Evolutionary conservation across 2,797 vertebrate genomes (phyloP), one percentile per base, ranked within the genome.

Genomic region (Chanos chanos): DNA sequence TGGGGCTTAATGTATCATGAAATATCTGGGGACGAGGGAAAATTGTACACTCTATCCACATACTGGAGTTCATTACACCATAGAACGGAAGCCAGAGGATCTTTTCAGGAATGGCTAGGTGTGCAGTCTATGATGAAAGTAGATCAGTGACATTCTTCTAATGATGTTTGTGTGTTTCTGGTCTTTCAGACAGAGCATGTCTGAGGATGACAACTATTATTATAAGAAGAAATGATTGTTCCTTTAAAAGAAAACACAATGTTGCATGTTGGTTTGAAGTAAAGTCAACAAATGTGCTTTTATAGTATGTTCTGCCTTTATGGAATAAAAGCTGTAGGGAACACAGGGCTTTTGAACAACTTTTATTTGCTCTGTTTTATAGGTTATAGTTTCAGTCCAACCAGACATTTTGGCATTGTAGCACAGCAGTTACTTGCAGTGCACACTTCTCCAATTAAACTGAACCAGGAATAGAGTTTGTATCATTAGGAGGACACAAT

Each of bases 1-100:
- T 71, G 59, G 47, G 64, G 58, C 53, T 68, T 74, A 73, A 74
- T 74, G 71, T 70, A 70, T 77, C 62, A 65, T 60, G 53, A 72
- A 72, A 61, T 56, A 47, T 61, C 70, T 51, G 36, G 64, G 53
- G 61, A 57, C 31, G 39, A 48, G 52, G 40, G n/a, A 39, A 56
- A 30, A 61, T 52, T 24, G 16, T 49, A 54, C 43, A 52, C 47
- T 52, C 54, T 41, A 64, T 60, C 44, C 55, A 59, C 49, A 39
- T 50, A 50, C 55, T 48, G n/a, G 30, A 47, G 24, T 59, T 62
- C 63, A 63, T 75, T 63, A 41, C 30, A 51, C 13, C 34, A 43
- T 59, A 31, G 33, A 25, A 22, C 30, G 33, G 28, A 50, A 24
- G 34, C 43, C 18, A 34, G 13, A 69, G 30, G 27, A 18, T 50